Evolutionary conservation across 2,797 vertebrate species (phyloP).

Genomic region (Etheostoma nigrum): DNA sequence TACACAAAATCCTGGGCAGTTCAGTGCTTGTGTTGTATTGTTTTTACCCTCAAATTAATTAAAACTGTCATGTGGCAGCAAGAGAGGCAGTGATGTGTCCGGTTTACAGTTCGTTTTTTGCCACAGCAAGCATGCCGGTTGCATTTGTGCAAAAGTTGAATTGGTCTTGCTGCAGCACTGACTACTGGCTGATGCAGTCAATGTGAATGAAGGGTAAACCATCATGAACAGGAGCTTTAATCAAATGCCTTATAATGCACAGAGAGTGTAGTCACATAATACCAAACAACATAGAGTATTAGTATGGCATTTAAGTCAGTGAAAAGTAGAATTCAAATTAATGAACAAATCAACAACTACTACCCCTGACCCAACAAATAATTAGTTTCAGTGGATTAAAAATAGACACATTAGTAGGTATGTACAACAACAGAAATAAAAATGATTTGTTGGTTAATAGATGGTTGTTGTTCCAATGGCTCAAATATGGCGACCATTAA

Average conservation of each 20-base stretch:
- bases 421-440: conserved; percentile 7
- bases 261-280: not conserved
- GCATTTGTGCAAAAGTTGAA: too few species aligned
- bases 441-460: not conserved
- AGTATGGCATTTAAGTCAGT: not conserved
- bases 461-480: not conserved
- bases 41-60: too few species aligned
- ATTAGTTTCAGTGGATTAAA: not conserved
- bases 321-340: not conserved
- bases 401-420: not conserved
- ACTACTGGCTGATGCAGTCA: too few species aligned
- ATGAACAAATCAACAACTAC: not conserved
- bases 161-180: too few species aligned
- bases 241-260: not conserved
- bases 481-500: not conserved
- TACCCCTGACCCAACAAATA: not conserved
- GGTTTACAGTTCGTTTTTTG: too few species aligned
- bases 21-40: too few species aligned
- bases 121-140: too few species aligned
- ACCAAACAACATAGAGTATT: not conserved
- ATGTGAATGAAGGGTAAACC: too few species aligned
- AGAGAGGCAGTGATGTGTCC: too few species aligned
- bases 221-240: not conserved
- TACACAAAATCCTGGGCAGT: too few species aligned
- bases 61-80: too few species aligned